Base-by-base conservation (phyloP, 2,113 vertebrate species). In the Ancistrus triradiatus region DNA sequence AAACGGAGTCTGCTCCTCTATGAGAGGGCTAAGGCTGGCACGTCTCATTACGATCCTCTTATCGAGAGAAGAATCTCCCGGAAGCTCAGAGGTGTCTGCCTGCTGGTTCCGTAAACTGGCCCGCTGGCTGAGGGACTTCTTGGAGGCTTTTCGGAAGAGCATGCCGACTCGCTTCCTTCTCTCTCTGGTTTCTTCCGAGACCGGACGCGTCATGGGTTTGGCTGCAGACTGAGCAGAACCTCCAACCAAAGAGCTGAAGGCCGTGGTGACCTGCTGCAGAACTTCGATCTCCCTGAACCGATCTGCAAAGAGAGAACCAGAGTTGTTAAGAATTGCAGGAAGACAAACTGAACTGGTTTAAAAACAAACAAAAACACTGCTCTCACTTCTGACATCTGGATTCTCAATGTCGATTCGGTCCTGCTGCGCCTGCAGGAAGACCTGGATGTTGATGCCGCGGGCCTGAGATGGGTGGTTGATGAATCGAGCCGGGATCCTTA, bases 381-480 rank as follows among this genome's bases (percentile, higher is more conserved):
- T 90, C 91, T 90, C 82, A 96, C 93, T 89, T 15, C 81, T 85
- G 22, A 92, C 72, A 6, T 90, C 85, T 31, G 87, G 84, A n/a
- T 81, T 92, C 69, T 95, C 91, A 40, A 84, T 5, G 40, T 92
- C 87, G 69, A 90, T 77, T 0, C 90, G 77, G 66, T 84, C 87
- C 77, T 88, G 91, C 76, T 95, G 93, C 59, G 91, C 88, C 38
- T 94, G 88, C 63, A 95, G 78, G 74, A 95, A 95, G 15, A 91
- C 89, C 57, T 53, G 79, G 7, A 89, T 73, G 44, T 89, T 86
- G 69, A 95, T 95, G 47, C 91, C 92, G 72, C 77, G 87, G 43
- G 92, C 93, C 31, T 81, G 74, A 33, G 93, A 98, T 72, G 67
- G 69, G 70, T 83, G 74, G 66, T 79, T 81, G 35, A 98, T 87